Conservation (phyloP, 2,797 vertebrate genomes). For the Perodicticus potto region DNA sequence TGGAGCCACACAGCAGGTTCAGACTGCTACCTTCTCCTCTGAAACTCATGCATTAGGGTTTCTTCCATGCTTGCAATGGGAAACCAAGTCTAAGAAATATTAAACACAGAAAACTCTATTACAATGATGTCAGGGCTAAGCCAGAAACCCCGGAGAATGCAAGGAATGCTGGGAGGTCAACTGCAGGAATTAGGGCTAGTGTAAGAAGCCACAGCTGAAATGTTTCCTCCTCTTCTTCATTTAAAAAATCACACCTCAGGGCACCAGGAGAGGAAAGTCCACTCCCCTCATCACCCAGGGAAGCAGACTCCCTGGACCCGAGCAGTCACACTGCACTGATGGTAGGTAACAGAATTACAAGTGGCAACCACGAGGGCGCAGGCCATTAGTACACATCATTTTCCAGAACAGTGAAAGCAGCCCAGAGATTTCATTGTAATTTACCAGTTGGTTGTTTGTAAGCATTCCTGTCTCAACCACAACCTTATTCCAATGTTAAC, state of each 20-base stretch:
- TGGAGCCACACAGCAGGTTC: slow-evolving; percentile 90
- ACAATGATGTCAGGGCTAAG: slow-evolving; percentile 85
- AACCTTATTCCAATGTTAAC: slow-evolving; percentile 85
- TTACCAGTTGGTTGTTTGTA: slow-evolving; percentile 76
- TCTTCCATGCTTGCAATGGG: slow-evolving; percentile 91
- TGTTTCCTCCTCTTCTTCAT: neutral
- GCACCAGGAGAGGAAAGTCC: neutral
- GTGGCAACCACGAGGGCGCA: rapidly evolving
- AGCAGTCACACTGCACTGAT: rapidly evolving
- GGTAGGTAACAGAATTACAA: rapidly evolving
- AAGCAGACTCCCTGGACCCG: neutral
- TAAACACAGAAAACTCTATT: slow-evolving; percentile 92
- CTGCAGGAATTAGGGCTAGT: neutral
- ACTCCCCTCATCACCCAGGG: neutral
- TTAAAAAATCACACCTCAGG: neutral
- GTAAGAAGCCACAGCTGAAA: neutral
- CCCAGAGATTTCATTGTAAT: neutral
- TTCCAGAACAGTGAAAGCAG: neutral
- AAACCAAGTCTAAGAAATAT: slow-evolving; percentile 92
- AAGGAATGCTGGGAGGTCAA: slow-evolving; percentile 63
- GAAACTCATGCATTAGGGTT: slow-evolving; percentile 91
- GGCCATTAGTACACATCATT: rapidly evolving
- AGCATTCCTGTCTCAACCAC: slow-evolving; percentile 79
- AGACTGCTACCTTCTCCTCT: slow-evolving; percentile 91
- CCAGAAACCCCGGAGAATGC: slow-evolving; percentile 86